Evolutionary conservation across 1,140 invertebrate species (phyloP).

Genomic region (Trichonephila clavata): DNA sequence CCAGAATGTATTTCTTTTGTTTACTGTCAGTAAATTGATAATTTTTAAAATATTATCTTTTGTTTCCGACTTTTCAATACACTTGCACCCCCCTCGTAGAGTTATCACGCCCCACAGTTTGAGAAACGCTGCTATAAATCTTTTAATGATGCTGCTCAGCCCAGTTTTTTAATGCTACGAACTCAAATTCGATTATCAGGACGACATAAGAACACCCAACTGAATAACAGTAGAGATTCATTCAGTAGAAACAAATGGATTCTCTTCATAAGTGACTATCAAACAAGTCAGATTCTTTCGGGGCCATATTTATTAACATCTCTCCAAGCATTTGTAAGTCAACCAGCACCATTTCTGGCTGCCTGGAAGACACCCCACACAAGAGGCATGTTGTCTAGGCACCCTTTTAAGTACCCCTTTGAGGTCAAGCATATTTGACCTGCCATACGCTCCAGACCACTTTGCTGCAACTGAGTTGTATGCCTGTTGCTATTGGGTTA

Average conservation of each 20-base stretch:
- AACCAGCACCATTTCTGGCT: background rate
- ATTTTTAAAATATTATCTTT: too few species aligned
- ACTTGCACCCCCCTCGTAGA: too few species aligned
- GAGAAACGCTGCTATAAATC: too few species aligned
- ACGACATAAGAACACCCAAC: too few species aligned
- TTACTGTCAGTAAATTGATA: too few species aligned
- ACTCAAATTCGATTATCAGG: too few species aligned
- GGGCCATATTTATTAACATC: background rate
- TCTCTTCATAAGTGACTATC: background rate
- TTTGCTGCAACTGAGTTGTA: conserved; percentile 47
- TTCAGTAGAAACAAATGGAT: background rate
- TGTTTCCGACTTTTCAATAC: too few species aligned
- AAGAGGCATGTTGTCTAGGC: conserved; percentile 34
- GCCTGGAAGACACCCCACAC: background rate
- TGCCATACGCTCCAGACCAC: conserved; percentile 57
- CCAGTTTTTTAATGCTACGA: too few species aligned
- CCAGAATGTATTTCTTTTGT: too few species aligned
- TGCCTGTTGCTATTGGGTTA: background rate
- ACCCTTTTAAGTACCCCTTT: conserved; percentile 63
- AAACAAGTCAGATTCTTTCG: background rate
- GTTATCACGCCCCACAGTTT: too few species aligned
- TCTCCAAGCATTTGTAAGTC: background rate
- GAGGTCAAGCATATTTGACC: conserved; percentile 54
- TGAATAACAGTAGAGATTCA: background rate
- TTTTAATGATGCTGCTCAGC: too few species aligned